Evolutionary conservation across 2,888 invertebrate species (phyloP), one percentile per base, ranked within the genome.

Genomic region (Salticus scenicus): DNA sequence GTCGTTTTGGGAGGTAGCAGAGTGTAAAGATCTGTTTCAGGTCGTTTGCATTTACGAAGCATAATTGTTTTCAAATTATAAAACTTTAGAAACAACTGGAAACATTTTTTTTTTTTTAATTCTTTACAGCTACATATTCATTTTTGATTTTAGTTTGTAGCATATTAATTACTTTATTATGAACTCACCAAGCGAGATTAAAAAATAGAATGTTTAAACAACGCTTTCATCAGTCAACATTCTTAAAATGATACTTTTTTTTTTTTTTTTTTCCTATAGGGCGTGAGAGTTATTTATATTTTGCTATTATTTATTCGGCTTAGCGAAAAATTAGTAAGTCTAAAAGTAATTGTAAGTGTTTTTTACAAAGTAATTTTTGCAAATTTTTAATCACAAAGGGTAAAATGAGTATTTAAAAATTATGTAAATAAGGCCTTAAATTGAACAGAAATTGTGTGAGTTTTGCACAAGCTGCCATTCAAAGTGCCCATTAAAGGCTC

Each of bases 111-210:
- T 72, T 73, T 82, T 81, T 41, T 69, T 33, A 47, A 10, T 30
- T 51, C 12, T 14, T 33, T 17, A 0, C n/a, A 17, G 41, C 20
- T 57, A 14, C 51, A 28, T 51, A 47, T 69, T 79, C 73, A 69
- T 37, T 41, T 75, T 27, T 64, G 41, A 69, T 73, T 51, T 81
- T 81, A 69, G 70, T 75, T 69, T 24, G 33, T 66, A 70, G n/a
- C 24, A 47, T 70, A 76, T 82, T 82, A 82, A 82, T 82, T 82
- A 82, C 70, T 75, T 76, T 71, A 71, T 82, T 82, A 82, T 82
- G 76, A 75, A 47, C 17, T 70, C 63, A 64, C 37, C 42, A 63
- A 63, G 57, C 57, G 57, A 57, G 57, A 57, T 57, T 57, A 57
- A 5, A 24, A 12, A 57, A 24, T 20, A 24, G 24, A 57, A 57